Percentiles rank a stretch among this genome's conserved stretches.
These are phyloP conservation scores for Ciconia boyciana DNA, from an alignment of 2,113 vertebrate genomes.

Conservation along the genomic window DNA sequence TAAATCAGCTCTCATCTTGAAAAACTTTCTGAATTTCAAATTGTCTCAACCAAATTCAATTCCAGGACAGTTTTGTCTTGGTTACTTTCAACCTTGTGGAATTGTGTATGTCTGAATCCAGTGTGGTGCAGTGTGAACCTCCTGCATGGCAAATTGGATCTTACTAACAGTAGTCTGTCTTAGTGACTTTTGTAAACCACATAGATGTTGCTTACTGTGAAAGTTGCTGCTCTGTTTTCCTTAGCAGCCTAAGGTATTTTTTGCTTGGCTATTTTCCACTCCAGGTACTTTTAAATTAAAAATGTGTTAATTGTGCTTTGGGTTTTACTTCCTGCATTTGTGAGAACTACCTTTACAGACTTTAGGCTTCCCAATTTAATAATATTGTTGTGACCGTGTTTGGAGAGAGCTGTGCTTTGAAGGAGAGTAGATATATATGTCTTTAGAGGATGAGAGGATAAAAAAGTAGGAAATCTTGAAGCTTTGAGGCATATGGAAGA, in stretches of 20 bases:
- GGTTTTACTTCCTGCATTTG: not conserved
- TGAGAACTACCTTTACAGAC: not conserved
- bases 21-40: not conserved
- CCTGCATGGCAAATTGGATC: not conserved
- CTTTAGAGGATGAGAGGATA: not conserved
- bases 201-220: not conserved
- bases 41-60: not conserved
- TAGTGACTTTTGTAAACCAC: not conserved
- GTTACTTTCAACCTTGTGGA: not conserved
- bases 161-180: not conserved
- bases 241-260: not conserved
- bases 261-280: not conserved
- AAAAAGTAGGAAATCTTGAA: not conserved
- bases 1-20: not conserved
- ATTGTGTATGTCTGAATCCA: not conserved
- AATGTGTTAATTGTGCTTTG: not conserved
- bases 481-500: not conserved
- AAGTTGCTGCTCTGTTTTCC: not conserved
- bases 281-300: not conserved
- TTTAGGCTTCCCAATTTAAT: not conserved
- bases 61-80: not conserved
- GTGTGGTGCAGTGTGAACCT: not conserved
- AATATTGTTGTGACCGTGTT: accelerated
- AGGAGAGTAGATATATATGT: not conserved
- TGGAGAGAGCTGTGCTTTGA: not conserved